These are phyloP conservation scores for Microplitis deprimator DNA, from an alignment of 2,888 invertebrate species.

Conservation along the genomic window DNA sequence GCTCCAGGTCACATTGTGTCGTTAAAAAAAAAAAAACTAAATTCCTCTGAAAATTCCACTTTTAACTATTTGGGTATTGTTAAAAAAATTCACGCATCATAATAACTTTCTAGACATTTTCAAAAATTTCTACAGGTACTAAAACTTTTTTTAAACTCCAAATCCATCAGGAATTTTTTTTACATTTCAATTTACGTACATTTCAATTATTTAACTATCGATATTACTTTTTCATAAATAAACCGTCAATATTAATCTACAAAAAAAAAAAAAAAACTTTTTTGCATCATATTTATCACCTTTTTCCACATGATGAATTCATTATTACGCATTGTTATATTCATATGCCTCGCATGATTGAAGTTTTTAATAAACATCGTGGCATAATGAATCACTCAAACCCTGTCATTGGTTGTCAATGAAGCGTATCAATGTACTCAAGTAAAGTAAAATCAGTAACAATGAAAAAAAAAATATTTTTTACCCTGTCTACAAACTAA, in stretches of 20 bases:
- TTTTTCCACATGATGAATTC: neutral
- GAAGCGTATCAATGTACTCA: neutral
- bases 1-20: constrained; percentile 21
- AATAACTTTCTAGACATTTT: neutral
- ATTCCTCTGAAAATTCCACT: neutral
- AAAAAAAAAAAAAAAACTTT: no score
- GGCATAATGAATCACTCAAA: constrained; percentile 26
- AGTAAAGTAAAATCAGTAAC: neutral
- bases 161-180: neutral
- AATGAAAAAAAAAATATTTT: neutral
- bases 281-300: no score
- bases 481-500: constrained; percentile 1
- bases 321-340: neutral
- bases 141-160: neutral
- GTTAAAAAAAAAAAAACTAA: neutral
- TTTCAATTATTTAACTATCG: neutral
- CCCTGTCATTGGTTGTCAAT: constrained; percentile 13
- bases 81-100: neutral
- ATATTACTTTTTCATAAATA: neutral
- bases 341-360: constrained; percentile 10
- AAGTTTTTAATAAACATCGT: constrained; percentile 8
- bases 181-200: neutral
- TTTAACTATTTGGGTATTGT: neutral
- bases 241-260: no score
- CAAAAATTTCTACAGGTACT: neutral